phyloP scores from a whole-genome alignment of 2,113 vertebrate genomes.

The Sander vitreus region DNA sequence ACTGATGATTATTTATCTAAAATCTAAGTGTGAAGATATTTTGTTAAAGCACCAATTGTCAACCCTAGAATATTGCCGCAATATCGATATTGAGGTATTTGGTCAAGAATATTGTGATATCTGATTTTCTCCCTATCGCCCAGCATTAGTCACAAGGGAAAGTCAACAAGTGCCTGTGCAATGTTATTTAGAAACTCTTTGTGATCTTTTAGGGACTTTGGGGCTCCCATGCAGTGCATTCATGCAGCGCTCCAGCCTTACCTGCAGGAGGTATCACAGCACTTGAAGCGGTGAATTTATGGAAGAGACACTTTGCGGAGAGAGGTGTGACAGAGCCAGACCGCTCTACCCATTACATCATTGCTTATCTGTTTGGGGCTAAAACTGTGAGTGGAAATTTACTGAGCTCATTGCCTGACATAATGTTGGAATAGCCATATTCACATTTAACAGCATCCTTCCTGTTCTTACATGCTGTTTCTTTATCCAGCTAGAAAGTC shows the following conservation, averaged over 20 bases:
- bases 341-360: constrained; percentile 90
- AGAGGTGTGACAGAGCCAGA: constrained; percentile 88
- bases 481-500: constrained; percentile 86
- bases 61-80: no score
- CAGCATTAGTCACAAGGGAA: not conserved
- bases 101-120: no score
- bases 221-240: not conserved
- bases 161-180: not conserved
- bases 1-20: no score
- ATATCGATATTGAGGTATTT: no score
- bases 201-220: constrained; percentile 47
- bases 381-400: constrained; percentile 88
- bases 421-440: not conserved
- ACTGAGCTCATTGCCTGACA: not conserved
- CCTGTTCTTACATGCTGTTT: not conserved
- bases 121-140: no score
- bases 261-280: constrained; percentile 70
- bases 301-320: constrained; percentile 86
- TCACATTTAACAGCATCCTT: not conserved
- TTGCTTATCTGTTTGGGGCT: constrained; percentile 92
- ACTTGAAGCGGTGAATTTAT: constrained; percentile 81
- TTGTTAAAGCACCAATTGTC: no score
- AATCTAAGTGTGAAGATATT: no score
- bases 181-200: not conserved
- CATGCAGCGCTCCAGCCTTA: constrained; percentile 48